Conservation (phyloP, 2,797 vertebrate genomes). For the Acanthis flammea region DNA sequence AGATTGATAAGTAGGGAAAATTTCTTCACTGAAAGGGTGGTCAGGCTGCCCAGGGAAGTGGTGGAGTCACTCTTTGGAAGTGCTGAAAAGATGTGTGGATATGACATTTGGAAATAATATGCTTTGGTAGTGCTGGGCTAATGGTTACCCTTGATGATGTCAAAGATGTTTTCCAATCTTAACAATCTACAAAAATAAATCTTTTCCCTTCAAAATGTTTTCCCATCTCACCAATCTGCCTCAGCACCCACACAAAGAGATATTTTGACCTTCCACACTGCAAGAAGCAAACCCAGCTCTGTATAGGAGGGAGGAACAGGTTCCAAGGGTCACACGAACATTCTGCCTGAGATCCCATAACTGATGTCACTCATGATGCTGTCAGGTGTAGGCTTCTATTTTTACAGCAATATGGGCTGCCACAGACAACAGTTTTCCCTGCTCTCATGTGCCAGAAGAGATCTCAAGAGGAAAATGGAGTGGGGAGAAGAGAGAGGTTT, state of each 20-base stretch:
- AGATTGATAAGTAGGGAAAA: accelerated
- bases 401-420: neutral
- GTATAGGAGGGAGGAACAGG: neutral
- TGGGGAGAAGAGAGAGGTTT: neutral
- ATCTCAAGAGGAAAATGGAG: neutral
- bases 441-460: neutral
- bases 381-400: neutral
- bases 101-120: neutral
- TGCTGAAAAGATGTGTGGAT: neutral
- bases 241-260: neutral
- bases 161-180: neutral
- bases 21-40: no score
- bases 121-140: neutral
- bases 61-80: neutral
- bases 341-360: neutral
- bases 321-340: neutral
- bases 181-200: neutral
- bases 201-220: neutral
- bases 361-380: neutral
- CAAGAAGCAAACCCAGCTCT: neutral
- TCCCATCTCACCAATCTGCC: neutral
- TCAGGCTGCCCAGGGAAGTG: neutral
- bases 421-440: neutral
- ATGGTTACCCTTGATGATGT: neutral
- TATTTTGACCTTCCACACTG: neutral